Percentiles rank a stretch among this genome's conserved stretches.
phyloP scores from a whole-genome alignment of 2,888 invertebrate genomes.

The Cremastinae sp. region DNA sequence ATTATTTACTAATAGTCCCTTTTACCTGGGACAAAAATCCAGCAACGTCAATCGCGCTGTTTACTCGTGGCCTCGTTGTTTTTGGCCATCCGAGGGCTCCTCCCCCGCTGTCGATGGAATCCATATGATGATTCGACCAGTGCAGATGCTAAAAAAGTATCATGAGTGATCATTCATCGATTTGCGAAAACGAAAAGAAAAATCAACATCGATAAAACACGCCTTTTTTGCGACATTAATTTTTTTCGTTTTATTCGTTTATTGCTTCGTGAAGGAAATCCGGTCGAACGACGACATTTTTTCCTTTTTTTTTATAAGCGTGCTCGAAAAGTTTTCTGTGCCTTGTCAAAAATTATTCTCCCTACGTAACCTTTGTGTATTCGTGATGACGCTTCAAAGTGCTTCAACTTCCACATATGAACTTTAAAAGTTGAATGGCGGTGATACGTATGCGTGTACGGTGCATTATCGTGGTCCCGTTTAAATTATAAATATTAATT shows the following conservation, averaged over 20 bases:
- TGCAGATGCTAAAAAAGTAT: constrained; percentile 85
- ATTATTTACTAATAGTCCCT: too few species aligned
- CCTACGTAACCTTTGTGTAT: constrained; percentile 14
- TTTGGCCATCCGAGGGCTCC: constrained; percentile 83
- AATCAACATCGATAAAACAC: not conserved
- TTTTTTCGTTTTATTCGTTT: not conserved
- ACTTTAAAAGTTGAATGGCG: constrained; percentile 15
- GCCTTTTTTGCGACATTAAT: not conserved
- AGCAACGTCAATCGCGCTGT: constrained; percentile 90
- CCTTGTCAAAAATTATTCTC: too few species aligned
- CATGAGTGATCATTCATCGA: constrained; percentile 32
- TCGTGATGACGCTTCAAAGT: constrained; percentile 30
- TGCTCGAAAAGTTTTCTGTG: constrained; percentile 15
- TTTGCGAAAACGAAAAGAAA: not conserved
- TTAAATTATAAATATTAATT: not conserved
- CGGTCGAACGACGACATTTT: too few species aligned
- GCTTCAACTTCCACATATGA: constrained; percentile 16
- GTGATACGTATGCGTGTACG: constrained; percentile 49
- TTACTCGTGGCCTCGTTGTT: constrained; percentile 88
- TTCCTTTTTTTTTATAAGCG: constrained; percentile 4
- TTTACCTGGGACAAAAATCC: constrained; percentile 86
- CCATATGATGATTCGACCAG: constrained; percentile 82
- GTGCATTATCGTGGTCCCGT: constrained; percentile 6
- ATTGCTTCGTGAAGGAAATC: too few species aligned
- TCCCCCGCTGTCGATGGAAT: constrained; percentile 81